A percentile compares a stretch with the other conserved stretches of the same genome.
These are phyloP conservation scores for Semotilus atromaculatus DNA, from an alignment of 2,797 vertebrate genomes.

Conservation along the genomic window DNA sequence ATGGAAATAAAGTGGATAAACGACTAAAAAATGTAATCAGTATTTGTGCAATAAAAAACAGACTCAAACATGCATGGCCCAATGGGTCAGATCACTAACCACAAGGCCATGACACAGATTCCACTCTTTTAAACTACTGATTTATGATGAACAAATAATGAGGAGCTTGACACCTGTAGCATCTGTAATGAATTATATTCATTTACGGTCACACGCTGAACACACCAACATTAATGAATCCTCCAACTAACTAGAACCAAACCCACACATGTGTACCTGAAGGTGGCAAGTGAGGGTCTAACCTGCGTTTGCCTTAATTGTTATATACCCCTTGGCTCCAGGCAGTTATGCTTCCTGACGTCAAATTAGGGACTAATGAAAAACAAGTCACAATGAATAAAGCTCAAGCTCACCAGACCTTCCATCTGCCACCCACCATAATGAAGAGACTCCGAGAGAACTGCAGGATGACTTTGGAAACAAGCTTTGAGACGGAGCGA, in stretches of 20 bases:
- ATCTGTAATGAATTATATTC: conserved; percentile 14
- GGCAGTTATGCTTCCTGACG: conserved; percentile 86
- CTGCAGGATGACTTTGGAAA: conserved; percentile 45
- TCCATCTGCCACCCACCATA: conserved; percentile 75
- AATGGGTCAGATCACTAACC: background rate
- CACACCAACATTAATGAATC: conserved; percentile 16
- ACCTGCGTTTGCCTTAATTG: conserved; percentile 65
- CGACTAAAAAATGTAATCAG: background rate
- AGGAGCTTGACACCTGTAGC: conserved; percentile 10
- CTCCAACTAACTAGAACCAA: conserved; percentile 24
- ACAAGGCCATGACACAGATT: background rate
- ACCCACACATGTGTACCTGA: conserved; percentile 65
- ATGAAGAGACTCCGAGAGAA: conserved; percentile 73
- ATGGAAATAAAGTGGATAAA: background rate
- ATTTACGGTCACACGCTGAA: conserved; percentile 14
- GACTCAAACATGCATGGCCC: no score
- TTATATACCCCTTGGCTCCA: conserved; percentile 62
- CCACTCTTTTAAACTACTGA: conserved; percentile 2
- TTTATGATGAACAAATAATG: background rate
- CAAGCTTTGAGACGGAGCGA: conserved; percentile 13
- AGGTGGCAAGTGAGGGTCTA: conserved; percentile 52
- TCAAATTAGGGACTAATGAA: conserved; percentile 95
- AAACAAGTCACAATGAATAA: conserved; percentile 96
- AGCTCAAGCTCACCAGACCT: conserved; percentile 84
- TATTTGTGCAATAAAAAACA: background rate